Evolutionary conservation across 2,888 invertebrate species (phyloP).

Genomic region (Campoplex capitator): DNA sequence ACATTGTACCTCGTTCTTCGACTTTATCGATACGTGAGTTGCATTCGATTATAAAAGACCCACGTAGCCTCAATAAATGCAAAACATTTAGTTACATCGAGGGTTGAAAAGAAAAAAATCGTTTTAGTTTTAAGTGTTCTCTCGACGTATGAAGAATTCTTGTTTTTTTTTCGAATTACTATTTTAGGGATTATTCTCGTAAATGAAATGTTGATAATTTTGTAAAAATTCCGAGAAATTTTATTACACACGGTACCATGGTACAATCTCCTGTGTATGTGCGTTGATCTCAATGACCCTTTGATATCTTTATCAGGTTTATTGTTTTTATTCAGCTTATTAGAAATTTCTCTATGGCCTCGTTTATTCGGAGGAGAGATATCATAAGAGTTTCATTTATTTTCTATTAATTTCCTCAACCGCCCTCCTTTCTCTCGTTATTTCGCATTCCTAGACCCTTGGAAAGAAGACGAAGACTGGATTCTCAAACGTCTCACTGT

Average conservation of each 20-base stretch:
- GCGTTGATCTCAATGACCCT: conserved; percentile 30
- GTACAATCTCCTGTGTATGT: too few relatives aligned
- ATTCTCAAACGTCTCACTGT: conserved; percentile 27
- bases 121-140: background rate
- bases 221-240: background rate
- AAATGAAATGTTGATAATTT: background rate
- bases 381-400: background rate
- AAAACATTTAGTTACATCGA: background rate
- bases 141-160: background rate
- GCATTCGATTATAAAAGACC: conserved; percentile 33
- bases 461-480: background rate
- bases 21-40: conserved; percentile 62
- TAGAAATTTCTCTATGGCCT: background rate
- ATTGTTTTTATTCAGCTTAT: background rate
- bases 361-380: background rate
- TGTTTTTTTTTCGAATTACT: background rate
- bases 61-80: background rate
- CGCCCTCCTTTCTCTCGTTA: conserved; percentile 34
- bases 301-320: background rate
- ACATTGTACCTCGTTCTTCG: conserved; percentile 31
- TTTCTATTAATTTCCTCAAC: background rate
- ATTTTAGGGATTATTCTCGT: background rate
- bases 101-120: background rate
- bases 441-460: conserved; percentile 12
- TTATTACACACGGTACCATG: background rate